Conservation (phyloP, 2,888 invertebrate genomes). For the Sabatieria punctata region DNA sequence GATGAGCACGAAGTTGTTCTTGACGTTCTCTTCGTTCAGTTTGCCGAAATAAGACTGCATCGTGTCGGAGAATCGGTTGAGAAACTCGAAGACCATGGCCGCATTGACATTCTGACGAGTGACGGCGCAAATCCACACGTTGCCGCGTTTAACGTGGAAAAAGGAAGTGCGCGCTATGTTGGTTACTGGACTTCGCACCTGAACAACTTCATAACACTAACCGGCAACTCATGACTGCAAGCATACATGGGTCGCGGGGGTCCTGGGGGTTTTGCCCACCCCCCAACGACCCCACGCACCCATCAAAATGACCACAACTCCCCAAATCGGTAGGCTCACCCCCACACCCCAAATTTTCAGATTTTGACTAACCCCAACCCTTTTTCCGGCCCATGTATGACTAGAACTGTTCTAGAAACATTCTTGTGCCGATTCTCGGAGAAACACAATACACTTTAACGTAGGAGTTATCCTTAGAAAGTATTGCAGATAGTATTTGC, state of each 20-base stretch:
- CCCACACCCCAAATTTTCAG: no score
- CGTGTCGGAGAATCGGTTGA: slow-evolving; percentile 67
- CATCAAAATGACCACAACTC: no score
- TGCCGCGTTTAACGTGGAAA: slow-evolving; percentile 91
- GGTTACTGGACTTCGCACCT: slow-evolving; percentile 84
- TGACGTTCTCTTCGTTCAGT: slow-evolving; percentile 94
- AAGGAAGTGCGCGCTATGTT: slow-evolving; percentile 95
- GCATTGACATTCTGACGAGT: slow-evolving; percentile 99
- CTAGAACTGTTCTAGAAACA: no score
- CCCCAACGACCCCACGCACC: no score
- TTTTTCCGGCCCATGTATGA: no score
- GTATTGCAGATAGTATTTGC: no score
- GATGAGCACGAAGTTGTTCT: slow-evolving; percentile 97
- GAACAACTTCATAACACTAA: slow-evolving; percentile 10
- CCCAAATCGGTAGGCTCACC: no score
- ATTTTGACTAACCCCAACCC: no score
- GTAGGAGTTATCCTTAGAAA: no score
- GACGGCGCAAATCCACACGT: slow-evolving; percentile 95
- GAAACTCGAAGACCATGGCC: slow-evolving; percentile 98
- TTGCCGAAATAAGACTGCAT: slow-evolving; percentile 99
- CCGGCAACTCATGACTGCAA: not conserved
- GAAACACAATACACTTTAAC: no score
- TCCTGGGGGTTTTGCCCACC: no score
- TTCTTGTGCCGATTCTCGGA: no score
- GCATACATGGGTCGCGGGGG: not conserved